Conservation (phyloP, 2,888 invertebrate genomes). For the Stenodera caucasica region DNA sequence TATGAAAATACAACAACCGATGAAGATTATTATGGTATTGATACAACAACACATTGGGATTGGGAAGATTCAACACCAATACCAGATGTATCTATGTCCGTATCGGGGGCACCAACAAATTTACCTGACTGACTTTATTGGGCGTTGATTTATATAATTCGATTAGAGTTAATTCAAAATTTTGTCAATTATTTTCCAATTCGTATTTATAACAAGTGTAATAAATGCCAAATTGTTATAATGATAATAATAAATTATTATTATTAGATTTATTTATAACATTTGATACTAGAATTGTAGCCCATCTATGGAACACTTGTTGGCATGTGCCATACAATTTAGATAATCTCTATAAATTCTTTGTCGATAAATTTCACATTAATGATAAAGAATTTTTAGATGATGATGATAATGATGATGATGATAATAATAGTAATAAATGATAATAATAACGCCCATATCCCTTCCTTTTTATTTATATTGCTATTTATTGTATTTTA, state of each 20-base stretch:
- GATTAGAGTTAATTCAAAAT: too few species aligned
- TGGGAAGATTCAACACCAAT: constrained; percentile 53
- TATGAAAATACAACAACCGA: constrained; percentile 57
- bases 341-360: constrained; percentile 15
- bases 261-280: too few species aligned
- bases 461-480: constrained; percentile 52
- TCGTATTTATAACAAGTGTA: too few species aligned
- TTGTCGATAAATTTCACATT: constrained; percentile 2
- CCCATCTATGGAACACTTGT: neutral
- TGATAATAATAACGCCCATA: constrained; percentile 17
- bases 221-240: too few species aligned
- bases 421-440: constrained; percentile 4
- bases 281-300: too few species aligned
- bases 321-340: constrained; percentile 23
- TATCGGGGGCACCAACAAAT: constrained; percentile 32
- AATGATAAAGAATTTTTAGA: neutral
- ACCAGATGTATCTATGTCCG: constrained; percentile 41
- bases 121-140: constrained; percentile 50
- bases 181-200: too few species aligned
- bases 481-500: constrained; percentile 56
- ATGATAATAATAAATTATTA: too few species aligned
- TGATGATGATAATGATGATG: neutral
- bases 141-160: constrained; percentile 15
- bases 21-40: constrained; percentile 54
- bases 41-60: constrained; percentile 52